A percentile compares a stretch with the other conserved stretches of the same genome.
phyloP scores from a whole-genome alignment of 92 coral and sea anemone species.

The Paragorgia papillata region DNA sequence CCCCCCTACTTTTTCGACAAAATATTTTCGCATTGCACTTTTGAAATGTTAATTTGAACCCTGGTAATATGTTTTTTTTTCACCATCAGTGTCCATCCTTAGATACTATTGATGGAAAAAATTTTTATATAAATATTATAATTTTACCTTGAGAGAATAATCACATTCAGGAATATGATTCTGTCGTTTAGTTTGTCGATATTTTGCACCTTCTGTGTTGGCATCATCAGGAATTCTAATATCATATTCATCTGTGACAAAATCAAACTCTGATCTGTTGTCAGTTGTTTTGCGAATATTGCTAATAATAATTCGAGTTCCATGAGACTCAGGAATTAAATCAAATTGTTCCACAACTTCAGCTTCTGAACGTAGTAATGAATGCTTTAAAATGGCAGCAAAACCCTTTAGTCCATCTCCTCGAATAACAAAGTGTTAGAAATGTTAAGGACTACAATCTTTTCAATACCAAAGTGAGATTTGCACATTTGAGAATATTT shows the following conservation, averaged over 20 bases:
- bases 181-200: slow-evolving; percentile 76
- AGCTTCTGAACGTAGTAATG: slow-evolving; percentile 61
- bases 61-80: too few relatives aligned
- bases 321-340: slow-evolving; percentile 60
- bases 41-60: too few relatives aligned
- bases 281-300: slow-evolving; percentile 75
- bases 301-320: slow-evolving; percentile 83
- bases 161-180: slow-evolving; percentile 96
- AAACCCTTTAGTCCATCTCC: slow-evolving; percentile 79
- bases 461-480: neutral
- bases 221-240: slow-evolving; percentile 87
- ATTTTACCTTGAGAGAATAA: slow-evolving; percentile 84
- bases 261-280: slow-evolving; percentile 92
- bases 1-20: too few relatives aligned
- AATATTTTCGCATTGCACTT: too few relatives aligned
- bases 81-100: too few relatives aligned
- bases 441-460: slow-evolving; percentile 7
- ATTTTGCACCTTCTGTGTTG: slow-evolving; percentile 69
- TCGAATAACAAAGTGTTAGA: slow-evolving; percentile 62
- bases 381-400: slow-evolving; percentile 69
- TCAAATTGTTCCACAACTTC: slow-evolving; percentile 78
- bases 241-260: slow-evolving; percentile 56
- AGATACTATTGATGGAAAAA: too few relatives aligned
- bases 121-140: too few relatives aligned
- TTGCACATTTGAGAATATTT: neutral